Conservation (phyloP, 2,888 invertebrate species). For the Elmis aenea region DNA sequence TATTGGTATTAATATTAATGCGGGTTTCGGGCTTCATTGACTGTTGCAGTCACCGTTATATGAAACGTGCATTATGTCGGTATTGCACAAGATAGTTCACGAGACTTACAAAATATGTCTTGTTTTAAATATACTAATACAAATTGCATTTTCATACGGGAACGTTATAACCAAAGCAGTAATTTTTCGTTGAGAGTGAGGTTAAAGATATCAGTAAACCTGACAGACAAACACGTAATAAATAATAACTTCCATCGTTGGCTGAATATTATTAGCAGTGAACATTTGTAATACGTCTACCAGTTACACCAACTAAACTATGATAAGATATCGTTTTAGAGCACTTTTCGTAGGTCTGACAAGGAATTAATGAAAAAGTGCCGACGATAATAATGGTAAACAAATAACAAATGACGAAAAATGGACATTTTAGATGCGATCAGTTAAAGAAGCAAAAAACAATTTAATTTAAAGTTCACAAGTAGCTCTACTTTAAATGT, state of each 20-base stretch:
- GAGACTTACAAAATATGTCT: too few relatives aligned
- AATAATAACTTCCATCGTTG: conserved; percentile 34
- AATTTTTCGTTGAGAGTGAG: conserved; percentile 22
- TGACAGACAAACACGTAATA: conserved; percentile 33
- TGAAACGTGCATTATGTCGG: too few relatives aligned
- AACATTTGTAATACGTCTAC: conserved; percentile 19
- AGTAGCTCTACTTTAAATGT: conserved; percentile 24
- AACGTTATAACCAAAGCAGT: too few relatives aligned
- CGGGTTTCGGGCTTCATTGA: too few relatives aligned
- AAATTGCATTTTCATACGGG: too few relatives aligned
- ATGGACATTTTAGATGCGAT: neutral
- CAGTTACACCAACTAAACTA: conserved; percentile 8
- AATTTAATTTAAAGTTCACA: neutral
- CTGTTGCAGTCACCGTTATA: too few relatives aligned
- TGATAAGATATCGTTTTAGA: conserved; percentile 15
- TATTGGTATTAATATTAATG: too few relatives aligned
- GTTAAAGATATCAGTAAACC: conserved; percentile 34
- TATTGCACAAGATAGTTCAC: too few relatives aligned
- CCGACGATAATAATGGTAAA: neutral
- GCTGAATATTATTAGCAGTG: conserved; percentile 30
- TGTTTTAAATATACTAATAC: too few relatives aligned
- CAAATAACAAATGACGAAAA: neutral
- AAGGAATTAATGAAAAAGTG: conserved; percentile 5
- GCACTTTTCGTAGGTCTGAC: neutral
- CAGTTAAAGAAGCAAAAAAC: neutral